phyloP scores from a whole-genome alignment of 2,113 vertebrate species.

The Brienomyrus brachyistius region DNA sequence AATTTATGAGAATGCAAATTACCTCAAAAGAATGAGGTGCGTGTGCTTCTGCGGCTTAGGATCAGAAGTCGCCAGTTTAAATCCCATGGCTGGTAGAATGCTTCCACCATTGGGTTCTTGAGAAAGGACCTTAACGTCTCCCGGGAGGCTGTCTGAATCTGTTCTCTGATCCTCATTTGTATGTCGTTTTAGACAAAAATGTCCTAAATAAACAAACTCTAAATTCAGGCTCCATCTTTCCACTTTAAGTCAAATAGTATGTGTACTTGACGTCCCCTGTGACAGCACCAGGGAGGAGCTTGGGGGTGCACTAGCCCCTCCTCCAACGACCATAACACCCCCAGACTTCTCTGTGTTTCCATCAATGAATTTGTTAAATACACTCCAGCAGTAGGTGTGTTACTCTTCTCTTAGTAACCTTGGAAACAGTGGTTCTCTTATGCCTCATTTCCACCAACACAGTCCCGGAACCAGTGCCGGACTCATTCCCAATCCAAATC shows the following conservation, averaged over 20 bases:
- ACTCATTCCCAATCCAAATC: background rate
- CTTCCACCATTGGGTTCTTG: background rate
- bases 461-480: background rate
- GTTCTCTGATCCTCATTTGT: background rate
- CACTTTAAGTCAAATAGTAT: background rate
- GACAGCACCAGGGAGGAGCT: background rate
- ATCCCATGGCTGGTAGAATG: background rate
- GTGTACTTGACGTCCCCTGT: background rate
- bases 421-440: background rate
- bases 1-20: background rate
- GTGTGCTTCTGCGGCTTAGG: background rate
- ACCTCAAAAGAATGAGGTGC: background rate
- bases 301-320: background rate
- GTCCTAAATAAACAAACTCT: background rate
- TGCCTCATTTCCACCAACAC: background rate
- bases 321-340: background rate
- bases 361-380: background rate
- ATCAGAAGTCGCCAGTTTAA: background rate
- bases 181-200: background rate
- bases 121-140: background rate
- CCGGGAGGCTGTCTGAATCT: background rate
- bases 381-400: background rate
- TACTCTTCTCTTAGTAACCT: background rate
- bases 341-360: background rate
- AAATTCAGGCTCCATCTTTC: background rate